Evolutionary conservation across 2,888 invertebrate species (phyloP).

Genomic region (Pseudococcus longispinus): DNA sequence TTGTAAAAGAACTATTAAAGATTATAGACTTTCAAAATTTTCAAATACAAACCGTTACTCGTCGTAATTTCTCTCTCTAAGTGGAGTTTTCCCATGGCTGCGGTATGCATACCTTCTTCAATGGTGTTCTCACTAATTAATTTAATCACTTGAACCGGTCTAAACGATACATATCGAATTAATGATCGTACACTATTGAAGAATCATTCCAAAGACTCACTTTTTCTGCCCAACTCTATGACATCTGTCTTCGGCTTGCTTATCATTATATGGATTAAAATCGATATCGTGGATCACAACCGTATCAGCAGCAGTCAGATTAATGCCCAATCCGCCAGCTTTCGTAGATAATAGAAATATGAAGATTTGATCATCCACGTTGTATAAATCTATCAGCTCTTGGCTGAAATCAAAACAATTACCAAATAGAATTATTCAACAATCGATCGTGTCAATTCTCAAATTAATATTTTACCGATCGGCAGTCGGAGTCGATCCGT

Average conservation of each 20-base stretch:
- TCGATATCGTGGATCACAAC: constrained; percentile 97
- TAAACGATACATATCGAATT: constrained; percentile 61
- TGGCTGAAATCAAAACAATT: constrained; percentile 72
- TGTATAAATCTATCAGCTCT: constrained; percentile 88
- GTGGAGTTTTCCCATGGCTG: constrained; percentile 89
- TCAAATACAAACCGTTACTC: constrained; percentile 54
- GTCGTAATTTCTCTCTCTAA: constrained; percentile 81
- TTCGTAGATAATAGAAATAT: constrained; percentile 90
- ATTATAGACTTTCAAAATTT: not conserved
- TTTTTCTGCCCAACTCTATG: constrained; percentile 76
- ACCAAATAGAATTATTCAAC: not conserved
- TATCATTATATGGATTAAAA: constrained; percentile 98
- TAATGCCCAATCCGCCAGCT: constrained; percentile 96
- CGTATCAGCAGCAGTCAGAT: constrained; percentile 91
- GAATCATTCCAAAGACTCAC: constrained; percentile 57
- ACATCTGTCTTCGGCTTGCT: constrained; percentile 93
- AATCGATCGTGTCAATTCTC: not conserved
- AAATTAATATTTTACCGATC: constrained; percentile 73
- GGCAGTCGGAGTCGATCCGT: constrained; percentile 87
- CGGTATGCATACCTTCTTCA: constrained; percentile 89
- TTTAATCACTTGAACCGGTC: constrained; percentile 85
- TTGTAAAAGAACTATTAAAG: not conserved
- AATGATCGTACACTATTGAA: no score
- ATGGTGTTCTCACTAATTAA: constrained; percentile 85
- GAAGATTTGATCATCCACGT: constrained; percentile 79